Conservation (phyloP, 2,113 vertebrate species). For the Actenoides lindsayi region DNA sequence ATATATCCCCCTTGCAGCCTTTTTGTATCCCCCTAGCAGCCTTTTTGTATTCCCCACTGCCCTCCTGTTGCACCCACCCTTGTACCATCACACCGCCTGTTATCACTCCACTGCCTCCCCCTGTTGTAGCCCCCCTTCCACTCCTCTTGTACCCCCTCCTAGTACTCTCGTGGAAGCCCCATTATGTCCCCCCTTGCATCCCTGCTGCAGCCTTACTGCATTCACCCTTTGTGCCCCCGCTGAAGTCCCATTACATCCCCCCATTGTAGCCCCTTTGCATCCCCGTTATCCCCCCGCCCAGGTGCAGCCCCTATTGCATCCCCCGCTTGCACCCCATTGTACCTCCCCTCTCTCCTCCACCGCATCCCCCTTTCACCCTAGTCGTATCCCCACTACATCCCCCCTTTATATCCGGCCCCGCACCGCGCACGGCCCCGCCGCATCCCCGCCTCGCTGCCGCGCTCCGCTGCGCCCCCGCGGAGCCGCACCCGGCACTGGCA, state of each 20-base stretch:
- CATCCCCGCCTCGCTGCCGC: constrained; percentile 16
- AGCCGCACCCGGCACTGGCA: background rate
- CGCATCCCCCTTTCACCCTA: background rate
- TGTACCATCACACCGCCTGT: background rate
- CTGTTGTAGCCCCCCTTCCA: background rate
- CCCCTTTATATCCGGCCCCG: background rate
- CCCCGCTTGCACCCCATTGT: background rate
- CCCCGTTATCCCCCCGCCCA: no score
- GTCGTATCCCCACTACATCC: background rate
- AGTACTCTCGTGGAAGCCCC: background rate
- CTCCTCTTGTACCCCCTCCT: no score
- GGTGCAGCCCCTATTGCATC: background rate
- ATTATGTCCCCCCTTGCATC: no score
- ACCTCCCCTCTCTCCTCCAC: background rate
- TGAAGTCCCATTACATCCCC: no score
- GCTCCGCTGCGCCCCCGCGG: background rate
- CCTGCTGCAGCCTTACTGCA: background rate
- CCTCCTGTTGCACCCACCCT: background rate
- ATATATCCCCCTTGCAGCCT: background rate
- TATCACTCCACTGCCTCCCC: background rate
- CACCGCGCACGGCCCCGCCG: background rate
- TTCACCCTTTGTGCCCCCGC: background rate
- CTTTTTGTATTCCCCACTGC: background rate
- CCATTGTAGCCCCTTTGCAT: no score
- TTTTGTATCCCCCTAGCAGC: background rate